Evolutionary conservation across 1,140 invertebrate species (phyloP).

Genomic region (Plutomurus gul): DNA sequence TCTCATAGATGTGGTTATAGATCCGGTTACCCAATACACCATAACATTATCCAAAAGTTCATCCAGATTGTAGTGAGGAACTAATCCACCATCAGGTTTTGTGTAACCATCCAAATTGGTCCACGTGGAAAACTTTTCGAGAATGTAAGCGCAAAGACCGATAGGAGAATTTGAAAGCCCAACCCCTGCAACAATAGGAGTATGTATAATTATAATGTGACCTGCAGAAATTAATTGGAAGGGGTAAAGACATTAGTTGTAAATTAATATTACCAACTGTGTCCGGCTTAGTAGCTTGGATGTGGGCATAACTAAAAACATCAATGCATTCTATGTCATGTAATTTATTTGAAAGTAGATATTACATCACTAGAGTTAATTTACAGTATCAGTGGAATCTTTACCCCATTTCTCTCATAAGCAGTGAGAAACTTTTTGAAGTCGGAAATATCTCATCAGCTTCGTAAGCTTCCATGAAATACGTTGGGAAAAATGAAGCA

Average conservation of each 20-base stretch:
- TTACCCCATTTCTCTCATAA: constrained; percentile 63
- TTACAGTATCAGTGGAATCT: too few species aligned
- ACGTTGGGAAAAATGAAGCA: constrained; percentile 56
- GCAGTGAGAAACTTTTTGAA: constrained; percentile 34
- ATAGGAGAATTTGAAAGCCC: constrained; percentile 55
- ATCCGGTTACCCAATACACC: constrained; percentile 62
- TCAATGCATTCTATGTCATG: too few species aligned
- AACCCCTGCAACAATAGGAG: constrained; percentile 56
- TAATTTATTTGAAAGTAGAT: too few species aligned
- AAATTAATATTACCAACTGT: constrained; percentile 6
- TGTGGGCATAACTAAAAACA: too few species aligned
- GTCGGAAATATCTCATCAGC: constrained; percentile 45
- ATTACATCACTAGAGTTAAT: too few species aligned
- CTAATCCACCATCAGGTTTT: constrained; percentile 59
- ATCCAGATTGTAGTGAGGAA: constrained; percentile 60
- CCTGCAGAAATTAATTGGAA: too few species aligned
- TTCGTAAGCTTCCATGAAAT: constrained; percentile 4
- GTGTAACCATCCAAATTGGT: constrained; percentile 56
- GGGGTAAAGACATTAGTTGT: too few species aligned
- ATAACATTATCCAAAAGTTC: constrained; percentile 64
- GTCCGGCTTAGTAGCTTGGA: constrained; percentile 57
- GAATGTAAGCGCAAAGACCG: constrained; percentile 63
- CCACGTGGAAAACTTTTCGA: constrained; percentile 65
- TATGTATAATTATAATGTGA: neutral
- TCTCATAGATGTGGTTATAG: constrained; percentile 59